A percentile compares a stretch with the other conserved stretches of the same genome.
These are phyloP conservation scores for Lacerta viridis DNA, from an alignment of 2,797 vertebrate genomes.

Conservation along the genomic window DNA sequence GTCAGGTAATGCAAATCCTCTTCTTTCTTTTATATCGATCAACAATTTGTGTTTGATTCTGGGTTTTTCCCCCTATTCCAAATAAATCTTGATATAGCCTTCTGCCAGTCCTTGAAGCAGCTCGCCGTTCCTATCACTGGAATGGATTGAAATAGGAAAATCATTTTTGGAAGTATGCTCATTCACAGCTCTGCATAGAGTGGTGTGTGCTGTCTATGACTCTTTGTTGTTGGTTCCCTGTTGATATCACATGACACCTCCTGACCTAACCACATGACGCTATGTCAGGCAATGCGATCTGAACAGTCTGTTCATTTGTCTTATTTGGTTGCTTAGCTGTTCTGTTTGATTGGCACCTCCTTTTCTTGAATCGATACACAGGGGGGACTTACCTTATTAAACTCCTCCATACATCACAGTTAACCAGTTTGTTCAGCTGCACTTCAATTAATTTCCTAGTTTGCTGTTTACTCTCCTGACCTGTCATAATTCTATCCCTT, in stretches of 20 bases:
- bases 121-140: too few species aligned
- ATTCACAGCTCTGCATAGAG: not conserved
- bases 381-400: slow-evolving; percentile 37
- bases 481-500: not conserved
- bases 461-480: slow-evolving; percentile 13
- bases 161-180: not conserved
- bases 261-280: not conserved
- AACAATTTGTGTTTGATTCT: too few species aligned
- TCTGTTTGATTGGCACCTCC: slow-evolving; percentile 22
- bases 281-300: not conserved
- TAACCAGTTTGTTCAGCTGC: slow-evolving; percentile 41
- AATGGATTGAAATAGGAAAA: too few species aligned
- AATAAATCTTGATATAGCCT: too few species aligned
- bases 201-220: not conserved
- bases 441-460: slow-evolving; percentile 29
- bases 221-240: not conserved
- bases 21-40: too few species aligned
- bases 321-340: slow-evolving; percentile 33
- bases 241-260: not conserved
- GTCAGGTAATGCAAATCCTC: too few species aligned
- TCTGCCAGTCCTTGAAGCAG: too few species aligned
- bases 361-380: slow-evolving; percentile 21
- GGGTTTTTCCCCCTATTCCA: too few species aligned
- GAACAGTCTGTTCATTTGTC: slow-evolving; percentile 26
- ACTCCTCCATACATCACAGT: not conserved